phyloP scores from a whole-genome alignment of 2,888 invertebrate species.

The Torymus texanus region DNA sequence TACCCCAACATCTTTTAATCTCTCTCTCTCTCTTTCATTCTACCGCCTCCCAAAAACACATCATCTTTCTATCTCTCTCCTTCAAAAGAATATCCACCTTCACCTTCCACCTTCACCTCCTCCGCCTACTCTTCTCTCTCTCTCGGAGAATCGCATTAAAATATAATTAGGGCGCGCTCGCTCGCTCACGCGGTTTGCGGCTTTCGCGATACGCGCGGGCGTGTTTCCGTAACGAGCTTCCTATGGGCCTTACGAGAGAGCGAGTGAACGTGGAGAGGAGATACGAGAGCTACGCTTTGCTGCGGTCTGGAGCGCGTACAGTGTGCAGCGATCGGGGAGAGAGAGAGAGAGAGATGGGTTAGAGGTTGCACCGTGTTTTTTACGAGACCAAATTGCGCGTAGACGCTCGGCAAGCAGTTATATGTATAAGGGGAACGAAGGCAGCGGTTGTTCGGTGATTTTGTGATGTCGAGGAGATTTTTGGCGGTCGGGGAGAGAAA shows the following conservation, averaged over 20 bases:
- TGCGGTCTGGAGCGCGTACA: slow-evolving; percentile 14
- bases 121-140: neutral
- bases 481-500: too few species aligned
- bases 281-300: slow-evolving; percentile 30
- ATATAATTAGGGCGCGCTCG: slow-evolving; percentile 68
- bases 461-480: too few species aligned
- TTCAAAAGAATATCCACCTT: too few species aligned
- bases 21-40: neutral
- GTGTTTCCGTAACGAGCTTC: slow-evolving; percentile 52
- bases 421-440: too few species aligned
- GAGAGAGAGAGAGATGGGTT: neutral
- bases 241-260: slow-evolving; percentile 36
- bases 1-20: slow-evolving; percentile 29
- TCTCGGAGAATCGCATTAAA: slow-evolving; percentile 62
- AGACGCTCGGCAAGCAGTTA: neutral
- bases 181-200: slow-evolving; percentile 62
- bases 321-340: neutral
- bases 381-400: neutral
- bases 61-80: too few species aligned
- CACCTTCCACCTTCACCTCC: too few species aligned
- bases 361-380: neutral
- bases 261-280: slow-evolving; percentile 10
- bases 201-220: slow-evolving; percentile 54
- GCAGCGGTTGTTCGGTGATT: too few species aligned
- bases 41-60: neutral